Evolutionary conservation across 2,888 invertebrate genomes (phyloP).

Genomic region (Ecdyonurus torrentis): DNA sequence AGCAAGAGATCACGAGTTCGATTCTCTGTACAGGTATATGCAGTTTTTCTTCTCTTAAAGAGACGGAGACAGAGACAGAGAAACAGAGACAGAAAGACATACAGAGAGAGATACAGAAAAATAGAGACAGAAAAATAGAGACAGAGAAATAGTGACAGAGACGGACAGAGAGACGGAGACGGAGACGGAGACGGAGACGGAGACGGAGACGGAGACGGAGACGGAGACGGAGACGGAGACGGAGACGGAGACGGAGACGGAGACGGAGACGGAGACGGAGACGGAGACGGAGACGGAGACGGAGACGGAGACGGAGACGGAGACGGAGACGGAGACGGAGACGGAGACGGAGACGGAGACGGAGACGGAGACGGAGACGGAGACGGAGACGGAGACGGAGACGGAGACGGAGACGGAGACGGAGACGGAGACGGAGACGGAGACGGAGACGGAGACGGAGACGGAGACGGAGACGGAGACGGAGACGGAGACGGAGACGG

Average conservation of each 20-base stretch:
- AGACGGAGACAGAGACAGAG: no score
- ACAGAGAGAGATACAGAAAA: no score
- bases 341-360: neutral
- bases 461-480: neutral
- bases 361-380: neutral
- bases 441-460: neutral
- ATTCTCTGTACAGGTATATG: no score
- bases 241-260: neutral
- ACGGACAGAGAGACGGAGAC: neutral
- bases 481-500: neutral
- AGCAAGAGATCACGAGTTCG: no score
- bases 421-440: neutral
- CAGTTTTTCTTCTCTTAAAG: no score
- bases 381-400: neutral
- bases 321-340: no score
- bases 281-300: neutral
- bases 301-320: neutral
- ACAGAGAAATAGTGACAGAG: constrained; percentile 1
- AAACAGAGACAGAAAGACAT: no score
- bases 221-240: no score
- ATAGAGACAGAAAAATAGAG: no score
- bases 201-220: no score
- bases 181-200: no score
- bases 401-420: no score
- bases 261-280: neutral